A percentile compares a stretch with the other conserved stretches of the same genome.
Conservation (phyloP, 2,113 vertebrate genomes). For the Fukomys damarensis region DNA sequence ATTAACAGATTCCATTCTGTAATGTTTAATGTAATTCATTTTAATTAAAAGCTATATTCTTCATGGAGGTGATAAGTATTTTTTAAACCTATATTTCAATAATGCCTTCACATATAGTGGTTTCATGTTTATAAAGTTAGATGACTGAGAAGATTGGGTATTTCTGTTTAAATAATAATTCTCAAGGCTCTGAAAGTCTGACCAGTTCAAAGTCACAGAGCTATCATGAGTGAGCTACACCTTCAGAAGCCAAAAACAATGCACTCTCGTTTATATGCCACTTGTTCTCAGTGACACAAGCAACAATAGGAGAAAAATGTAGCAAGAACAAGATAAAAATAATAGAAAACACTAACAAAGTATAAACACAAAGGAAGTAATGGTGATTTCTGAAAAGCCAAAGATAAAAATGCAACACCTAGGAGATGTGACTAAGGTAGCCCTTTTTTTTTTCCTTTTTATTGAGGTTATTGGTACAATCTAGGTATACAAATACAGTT, state of each 20-base stretch:
- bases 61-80: not conserved
- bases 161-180: not conserved
- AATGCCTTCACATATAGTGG: not conserved
- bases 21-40: not conserved
- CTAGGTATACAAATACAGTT: too few species aligned
- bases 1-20: not conserved
- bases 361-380: not conserved
- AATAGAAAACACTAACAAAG: not conserved
- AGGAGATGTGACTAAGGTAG: not conserved
- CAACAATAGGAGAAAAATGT: not conserved
- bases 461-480: too few species aligned
- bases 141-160: not conserved
- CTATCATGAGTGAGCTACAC: not conserved
- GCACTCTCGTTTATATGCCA: not conserved
- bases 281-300: not conserved
- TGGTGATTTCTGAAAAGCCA: not conserved
- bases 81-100: not conserved
- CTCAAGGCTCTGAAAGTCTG: not conserved
- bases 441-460: too few species aligned
- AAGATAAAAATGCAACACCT: not conserved
- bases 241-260: not conserved
- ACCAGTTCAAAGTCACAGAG: not conserved
- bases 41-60: not conserved
- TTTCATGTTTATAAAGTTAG: not conserved
- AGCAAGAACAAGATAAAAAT: not conserved